Evolutionary conservation across 2,888 invertebrate genomes (phyloP), one percentile per base, ranked within the genome.

Genomic region (Iselma pallidipennis): DNA sequence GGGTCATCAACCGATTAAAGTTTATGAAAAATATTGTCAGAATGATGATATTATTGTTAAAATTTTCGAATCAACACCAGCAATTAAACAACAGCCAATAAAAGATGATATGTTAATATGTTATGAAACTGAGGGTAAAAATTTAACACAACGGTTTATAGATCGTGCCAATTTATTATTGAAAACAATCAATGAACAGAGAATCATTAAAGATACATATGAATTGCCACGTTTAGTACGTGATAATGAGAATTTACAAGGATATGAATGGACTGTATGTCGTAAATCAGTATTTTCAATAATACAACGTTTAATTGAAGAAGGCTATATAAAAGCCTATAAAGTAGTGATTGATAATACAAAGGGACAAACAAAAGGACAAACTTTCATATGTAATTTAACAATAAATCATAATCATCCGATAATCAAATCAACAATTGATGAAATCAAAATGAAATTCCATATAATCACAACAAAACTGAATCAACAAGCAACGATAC

Each of bases 201-300:
- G 86, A 73, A 82, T 91, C 2, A 83, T 91, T 21, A 85, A 86
- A 53, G 85, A 86, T 66, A 74, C 83, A 1, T 71, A 77, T 2
- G 83, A 84, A 57, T 65, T 89, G 19, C 78, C 82, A 57, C 84
- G 82, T 77, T 77, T 83, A 56, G 85, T 90, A 28, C 79, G 82
- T 26, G 82, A 84, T 55, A 82, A 76, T 80, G 81, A 57, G 80
- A 21, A 19, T 2, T 51, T 64, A 56, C 70, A 65, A 55, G 74
- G 72, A 60, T 65, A 83, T 51, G 76, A 82, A 5, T 85, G 84
- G 0, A 84, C 81, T 58, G 85, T 88, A 49, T 90, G 91, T 74
- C 85, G 85, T 64, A 89, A 88, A 74, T 88, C 91, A 0, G 73
- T 92, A 23, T 74, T 83, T 6, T 83, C 90, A 14, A 75, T 92